A percentile compares a stretch with the other conserved stretches of the same genome.
phyloP scores from a whole-genome alignment of 1,140 invertebrate genomes.

The Magallana ariakensis region DNA sequence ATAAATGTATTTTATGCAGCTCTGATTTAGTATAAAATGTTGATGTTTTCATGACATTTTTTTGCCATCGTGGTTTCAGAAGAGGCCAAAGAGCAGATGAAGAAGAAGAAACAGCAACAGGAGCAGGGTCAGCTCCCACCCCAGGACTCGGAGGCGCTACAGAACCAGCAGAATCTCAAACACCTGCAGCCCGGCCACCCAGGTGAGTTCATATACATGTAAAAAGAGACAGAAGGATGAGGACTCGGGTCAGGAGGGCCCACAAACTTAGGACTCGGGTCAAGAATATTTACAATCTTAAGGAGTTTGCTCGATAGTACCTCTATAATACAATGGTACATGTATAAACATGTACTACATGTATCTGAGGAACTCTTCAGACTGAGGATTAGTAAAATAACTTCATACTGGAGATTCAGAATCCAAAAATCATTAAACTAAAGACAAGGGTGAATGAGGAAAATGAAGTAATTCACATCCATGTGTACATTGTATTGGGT shows the following conservation, averaged over 20 bases:
- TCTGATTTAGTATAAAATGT: not conserved
- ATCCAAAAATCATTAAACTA: too few species aligned
- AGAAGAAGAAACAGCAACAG: conserved; percentile 73
- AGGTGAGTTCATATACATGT: not conserved
- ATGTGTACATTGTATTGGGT: too few species aligned
- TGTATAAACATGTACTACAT: too few species aligned
- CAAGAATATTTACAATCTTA: not conserved
- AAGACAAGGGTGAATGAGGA: too few species aligned
- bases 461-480: too few species aligned
- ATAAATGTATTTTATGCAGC: not conserved
- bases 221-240: not conserved
- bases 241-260: not conserved
- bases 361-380: too few species aligned
- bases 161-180: conserved; percentile 54
- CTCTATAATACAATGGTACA: too few species aligned
- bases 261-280: not conserved
- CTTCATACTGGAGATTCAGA: too few species aligned
- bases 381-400: too few species aligned
- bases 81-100: conserved; percentile 72
- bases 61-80: conserved; percentile 60
- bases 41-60: not conserved
- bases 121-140: conserved; percentile 45
- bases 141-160: conserved; percentile 44
- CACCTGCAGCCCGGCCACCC: not conserved
- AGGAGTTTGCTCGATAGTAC: not conserved